phyloP scores from a whole-genome alignment of 1,140 invertebrate species.

The Ladona fulva region DNA sequence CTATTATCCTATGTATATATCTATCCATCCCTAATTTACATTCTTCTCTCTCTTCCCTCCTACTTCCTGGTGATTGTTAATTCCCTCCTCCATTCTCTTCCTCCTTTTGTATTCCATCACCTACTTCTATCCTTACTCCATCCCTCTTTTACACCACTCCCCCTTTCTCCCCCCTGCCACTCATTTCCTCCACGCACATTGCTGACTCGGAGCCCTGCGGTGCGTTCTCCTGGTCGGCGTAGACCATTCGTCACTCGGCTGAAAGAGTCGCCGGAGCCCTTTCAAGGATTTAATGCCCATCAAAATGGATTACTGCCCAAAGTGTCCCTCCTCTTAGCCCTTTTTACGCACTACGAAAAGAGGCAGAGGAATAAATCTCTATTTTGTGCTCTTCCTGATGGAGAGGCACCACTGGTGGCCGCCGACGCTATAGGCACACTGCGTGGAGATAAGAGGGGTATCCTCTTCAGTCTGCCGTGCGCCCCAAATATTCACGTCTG shows the following conservation, averaged over 20 bases:
- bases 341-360: background rate
- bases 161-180: background rate
- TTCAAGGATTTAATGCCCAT: slow-evolving; percentile 4
- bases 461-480: background rate
- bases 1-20: too few relatives aligned
- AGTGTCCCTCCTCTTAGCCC: slow-evolving; percentile 3
- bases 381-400: background rate
- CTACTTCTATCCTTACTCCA: background rate
- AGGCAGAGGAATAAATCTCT: background rate
- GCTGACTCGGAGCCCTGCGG: background rate
- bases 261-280: background rate
- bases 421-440: too few relatives aligned
- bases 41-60: too few relatives aligned
- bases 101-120: background rate
- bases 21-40: too few relatives aligned
- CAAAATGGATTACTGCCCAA: slow-evolving; percentile 9
- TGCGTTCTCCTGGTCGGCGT: background rate
- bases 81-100: too few relatives aligned
- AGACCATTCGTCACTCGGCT: background rate
- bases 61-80: too few relatives aligned
- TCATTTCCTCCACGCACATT: too few relatives aligned
- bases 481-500: too few relatives aligned
- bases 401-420: background rate
- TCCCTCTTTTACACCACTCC: background rate
- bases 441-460: background rate